Conservation (phyloP, 2,113 vertebrate species). For the human region DNA sequence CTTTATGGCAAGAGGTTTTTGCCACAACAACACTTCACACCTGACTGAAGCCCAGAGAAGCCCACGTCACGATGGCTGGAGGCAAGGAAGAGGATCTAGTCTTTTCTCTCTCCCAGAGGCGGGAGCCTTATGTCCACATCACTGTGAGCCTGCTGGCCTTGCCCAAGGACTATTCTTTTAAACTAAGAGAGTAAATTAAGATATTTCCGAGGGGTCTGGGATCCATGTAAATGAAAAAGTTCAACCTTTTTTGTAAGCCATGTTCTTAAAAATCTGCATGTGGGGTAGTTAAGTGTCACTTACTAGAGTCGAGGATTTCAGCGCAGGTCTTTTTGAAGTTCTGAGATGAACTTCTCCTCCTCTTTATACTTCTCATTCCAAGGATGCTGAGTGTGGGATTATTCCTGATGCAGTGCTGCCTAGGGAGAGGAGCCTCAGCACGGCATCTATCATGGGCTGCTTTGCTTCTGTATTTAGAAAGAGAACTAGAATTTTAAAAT, state of each 20-base stretch:
- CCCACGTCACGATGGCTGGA: conserved; percentile 58
- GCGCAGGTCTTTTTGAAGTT: background rate
- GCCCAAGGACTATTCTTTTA: background rate
- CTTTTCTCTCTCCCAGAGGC: conserved; percentile 89
- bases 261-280: background rate
- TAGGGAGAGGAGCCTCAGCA: background rate
- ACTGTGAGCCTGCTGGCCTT: conserved; percentile 54
- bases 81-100: conserved; percentile 85
- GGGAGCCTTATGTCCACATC: conserved; percentile 91
- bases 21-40: conserved; percentile 89
- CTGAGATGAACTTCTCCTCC: background rate
- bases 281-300: background rate
- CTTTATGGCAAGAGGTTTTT: conserved; percentile 92
- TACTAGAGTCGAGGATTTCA: background rate
- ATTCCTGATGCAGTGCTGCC: background rate
- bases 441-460: background rate
- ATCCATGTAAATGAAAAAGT: background rate
- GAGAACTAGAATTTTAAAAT: background rate
- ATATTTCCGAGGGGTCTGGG: background rate
- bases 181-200: background rate
- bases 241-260: background rate
- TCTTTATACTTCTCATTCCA: background rate
- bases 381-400: background rate
- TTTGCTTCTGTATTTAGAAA: background rate
- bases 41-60: conserved; percentile 88